Evolutionary conservation across 2,797 vertebrate genomes (phyloP), one percentile per base, ranked within the genome.

Genomic region (Etheostoma nigrum): DNA sequence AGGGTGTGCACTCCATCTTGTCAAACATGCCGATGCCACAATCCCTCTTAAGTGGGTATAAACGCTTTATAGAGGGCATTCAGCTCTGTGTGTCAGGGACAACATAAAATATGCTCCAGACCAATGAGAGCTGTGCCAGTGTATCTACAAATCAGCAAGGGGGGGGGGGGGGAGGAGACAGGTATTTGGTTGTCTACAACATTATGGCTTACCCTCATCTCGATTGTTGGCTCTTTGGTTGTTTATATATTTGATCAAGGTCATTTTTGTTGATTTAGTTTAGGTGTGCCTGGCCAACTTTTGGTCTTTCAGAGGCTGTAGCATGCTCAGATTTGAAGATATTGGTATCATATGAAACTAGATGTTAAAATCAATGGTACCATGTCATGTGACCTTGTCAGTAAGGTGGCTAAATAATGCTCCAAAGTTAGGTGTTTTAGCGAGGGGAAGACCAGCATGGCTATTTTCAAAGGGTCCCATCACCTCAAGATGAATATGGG

Each of bases 41-140:
- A 58, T 75, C 45, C 61, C 45, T 67, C 27, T 40, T 66, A 51
- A 70, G 66, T 66, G 66, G 14, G 48, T 61, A 71, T 72, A 81
- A 87, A 82, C 72, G 13, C 71, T 80, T 88, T 78, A 85, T 63
- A 55, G 55, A 74, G 42, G 47, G n/a, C 67, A 42, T 62, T 78
- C 40, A 76, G 51, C 64, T 74, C 54, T 62, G 61, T 40, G 55
- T 36, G 21, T 64, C 40, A 44, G 71, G 13, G 27, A 61, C 55
- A 78, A 74, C 79, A 76, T 80, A 68, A 70, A 74, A 78, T 8
- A 58, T 71, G 13, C 48, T 44, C n/a, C 48, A 33, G 30, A 52
- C 11, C 77, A 80, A 75, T 19, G 77, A 3, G 3, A 81, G 44
- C 21, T n/a, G 21, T 42, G 40, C 23, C 9, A 18, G 21, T 19